These are phyloP conservation scores for Lasioglossum zephyrum DNA, from an alignment of 2,888 invertebrate genomes.

Conservation along the genomic window DNA sequence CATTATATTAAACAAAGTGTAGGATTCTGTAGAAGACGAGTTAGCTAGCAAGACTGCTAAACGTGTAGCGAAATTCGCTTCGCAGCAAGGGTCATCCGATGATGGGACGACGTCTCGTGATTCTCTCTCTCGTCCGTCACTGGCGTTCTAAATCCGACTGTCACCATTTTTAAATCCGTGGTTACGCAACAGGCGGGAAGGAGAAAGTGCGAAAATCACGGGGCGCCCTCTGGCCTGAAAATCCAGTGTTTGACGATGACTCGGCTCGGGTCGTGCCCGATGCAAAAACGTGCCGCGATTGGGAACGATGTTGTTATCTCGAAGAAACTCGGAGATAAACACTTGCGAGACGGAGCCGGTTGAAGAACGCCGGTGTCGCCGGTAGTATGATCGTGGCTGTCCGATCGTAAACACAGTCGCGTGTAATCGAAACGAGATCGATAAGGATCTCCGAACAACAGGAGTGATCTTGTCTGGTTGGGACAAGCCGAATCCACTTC, in stretches of 20 bases:
- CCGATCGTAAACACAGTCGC: constrained; percentile 43
- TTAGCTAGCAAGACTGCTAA: background rate
- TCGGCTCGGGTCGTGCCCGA: background rate
- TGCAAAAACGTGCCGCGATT: constrained; percentile 8
- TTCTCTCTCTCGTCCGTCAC: background rate
- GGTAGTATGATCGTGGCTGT: constrained; percentile 44
- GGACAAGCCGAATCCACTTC: background rate
- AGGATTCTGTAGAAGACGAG: background rate
- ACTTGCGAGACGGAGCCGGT: background rate
- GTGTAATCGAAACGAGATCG: background rate
- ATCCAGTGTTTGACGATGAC: background rate
- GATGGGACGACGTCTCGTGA: background rate
- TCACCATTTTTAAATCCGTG: background rate
- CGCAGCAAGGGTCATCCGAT: background rate
- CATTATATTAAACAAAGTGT: background rate
- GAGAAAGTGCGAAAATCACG: background rate
- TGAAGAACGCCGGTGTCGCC: constrained; percentile 11
- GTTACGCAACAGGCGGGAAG: constrained; percentile 14
- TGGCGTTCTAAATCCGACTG: background rate
- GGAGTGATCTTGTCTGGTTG: background rate
- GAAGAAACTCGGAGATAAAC: constrained; percentile 56
- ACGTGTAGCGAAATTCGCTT: background rate
- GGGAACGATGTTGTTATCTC: constrained; percentile 42
- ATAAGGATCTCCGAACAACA: background rate
- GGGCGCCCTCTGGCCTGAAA: constrained; percentile 23